Base-by-base conservation (phyloP, 2,113 vertebrate genomes). In the Pygoscelis antarcticus region DNA sequence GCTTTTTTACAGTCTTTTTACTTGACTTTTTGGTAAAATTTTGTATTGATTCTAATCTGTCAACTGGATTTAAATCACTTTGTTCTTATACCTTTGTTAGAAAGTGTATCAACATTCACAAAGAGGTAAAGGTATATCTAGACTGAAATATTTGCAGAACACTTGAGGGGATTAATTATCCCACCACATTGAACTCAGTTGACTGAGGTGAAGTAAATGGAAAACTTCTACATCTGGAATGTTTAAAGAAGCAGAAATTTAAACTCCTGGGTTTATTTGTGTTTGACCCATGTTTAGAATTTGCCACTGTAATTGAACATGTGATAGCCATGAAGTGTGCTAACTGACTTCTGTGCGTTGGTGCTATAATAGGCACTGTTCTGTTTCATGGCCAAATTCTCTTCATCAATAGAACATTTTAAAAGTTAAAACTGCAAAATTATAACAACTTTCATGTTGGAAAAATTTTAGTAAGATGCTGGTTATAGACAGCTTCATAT, bases 211-310 rank as follows among this genome's bases (percentile, higher is more conserved):
- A 96, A 92, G 66, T 78, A 97, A 98, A 91, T 86, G 95, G 97
- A 97, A 98, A 95, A 96, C 58, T 91, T 80, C 74, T 97, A 85
- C 66, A 79, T 89, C 95, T 97, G 94, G 93, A 94, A 96, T 74
- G 84, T 95, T 91, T 95, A 84, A 92, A 95, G 86, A 70, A 89
- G 81, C 49, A 97, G 92, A 95, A 92, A 92, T 87, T 87, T 64
- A 83, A 95, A 96, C 92, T 87, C 62, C 85, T 93, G 32, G 82
- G 79, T 97, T 95, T 95, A 95, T 97, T 97, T 98, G 68, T 9
- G 0, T 89, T 98, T 97, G 92, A 98, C 97, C 90, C 79, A 92
- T 95, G 96, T 90, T 96, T 97, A 83, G 86, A 97, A 97, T 97
- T 94, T 96, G 89, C 87, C 75, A 32, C 91, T 93, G 87, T 94